Conservation (phyloP, 1,140 invertebrate genomes). For the Conus ventricosus region DNA sequence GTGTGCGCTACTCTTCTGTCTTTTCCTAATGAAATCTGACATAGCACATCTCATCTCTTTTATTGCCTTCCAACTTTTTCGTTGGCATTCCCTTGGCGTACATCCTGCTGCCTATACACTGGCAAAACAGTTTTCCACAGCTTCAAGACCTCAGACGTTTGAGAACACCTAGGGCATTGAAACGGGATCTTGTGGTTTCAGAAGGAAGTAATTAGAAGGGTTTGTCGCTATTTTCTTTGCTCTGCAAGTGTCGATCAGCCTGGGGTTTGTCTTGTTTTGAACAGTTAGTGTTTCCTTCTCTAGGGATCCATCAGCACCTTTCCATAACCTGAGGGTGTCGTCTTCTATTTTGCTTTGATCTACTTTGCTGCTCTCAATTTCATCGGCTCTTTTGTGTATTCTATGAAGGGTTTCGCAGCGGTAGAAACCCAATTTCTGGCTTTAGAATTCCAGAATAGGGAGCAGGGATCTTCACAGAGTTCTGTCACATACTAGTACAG, state of each 20-base stretch:
- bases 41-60: background rate
- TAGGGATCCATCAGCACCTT: background rate
- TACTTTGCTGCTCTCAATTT: background rate
- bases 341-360: background rate
- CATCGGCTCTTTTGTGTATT: background rate
- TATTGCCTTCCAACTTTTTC: background rate
- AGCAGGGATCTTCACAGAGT: background rate
- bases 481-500: background rate
- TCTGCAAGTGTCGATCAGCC: background rate
- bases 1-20: background rate
- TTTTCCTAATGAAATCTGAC: background rate
- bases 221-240: background rate
- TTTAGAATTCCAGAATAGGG: background rate
- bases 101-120: background rate
- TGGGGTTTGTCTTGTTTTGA: background rate
- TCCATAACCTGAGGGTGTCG: background rate
- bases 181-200: background rate
- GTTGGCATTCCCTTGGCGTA: background rate
- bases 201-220: background rate
- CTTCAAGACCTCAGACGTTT: background rate
- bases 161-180: background rate
- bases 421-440: background rate
- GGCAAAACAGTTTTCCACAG: background rate
- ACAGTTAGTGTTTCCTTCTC: background rate
- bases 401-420: background rate